These are phyloP conservation scores for Oscheius sp. DNA, from an alignment of 1,140 invertebrate genomes.

Conservation along the genomic window DNA sequence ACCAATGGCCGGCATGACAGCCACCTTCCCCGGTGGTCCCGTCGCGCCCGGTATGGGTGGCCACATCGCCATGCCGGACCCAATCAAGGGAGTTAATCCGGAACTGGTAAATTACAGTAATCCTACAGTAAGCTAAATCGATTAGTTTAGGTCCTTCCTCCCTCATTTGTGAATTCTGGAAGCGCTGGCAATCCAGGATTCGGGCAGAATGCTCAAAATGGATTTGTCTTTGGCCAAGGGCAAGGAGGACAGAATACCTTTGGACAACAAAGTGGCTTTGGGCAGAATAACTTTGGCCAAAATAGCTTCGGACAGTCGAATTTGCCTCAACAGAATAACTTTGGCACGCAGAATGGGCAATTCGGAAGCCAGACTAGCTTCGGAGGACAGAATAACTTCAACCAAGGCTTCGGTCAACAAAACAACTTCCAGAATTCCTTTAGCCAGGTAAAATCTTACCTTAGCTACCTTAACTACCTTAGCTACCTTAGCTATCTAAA, in stretches of 20 bases:
- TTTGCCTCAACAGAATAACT: not conserved
- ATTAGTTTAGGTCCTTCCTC: constrained; percentile 4
- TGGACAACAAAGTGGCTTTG: constrained; percentile 1
- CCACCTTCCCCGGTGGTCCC: constrained; percentile 22
- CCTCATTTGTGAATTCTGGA: not conserved
- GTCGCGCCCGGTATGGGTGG: constrained; percentile 20
- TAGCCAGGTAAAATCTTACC: too few species aligned
- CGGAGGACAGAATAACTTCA: not conserved
- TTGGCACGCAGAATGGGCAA: not conserved
- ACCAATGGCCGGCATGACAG: constrained; percentile 15
- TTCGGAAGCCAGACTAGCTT: not conserved
- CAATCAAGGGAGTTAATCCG: constrained; percentile 21
- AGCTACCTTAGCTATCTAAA: too few species aligned
- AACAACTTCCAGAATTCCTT: too few species aligned
- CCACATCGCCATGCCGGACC: constrained; percentile 19
- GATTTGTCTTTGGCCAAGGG: too few species aligned
- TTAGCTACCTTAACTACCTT: too few species aligned
- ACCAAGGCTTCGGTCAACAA: too few species aligned
- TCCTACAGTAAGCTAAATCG: not conserved
- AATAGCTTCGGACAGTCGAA: not conserved
- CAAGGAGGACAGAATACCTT: too few species aligned
- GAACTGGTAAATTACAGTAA: not conserved
- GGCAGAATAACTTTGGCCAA: not conserved
- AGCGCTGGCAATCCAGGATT: not conserved
- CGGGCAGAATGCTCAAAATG: too few species aligned